phyloP scores from a whole-genome alignment of 2,113 vertebrate genomes.

The Nasalis larvatus region DNA sequence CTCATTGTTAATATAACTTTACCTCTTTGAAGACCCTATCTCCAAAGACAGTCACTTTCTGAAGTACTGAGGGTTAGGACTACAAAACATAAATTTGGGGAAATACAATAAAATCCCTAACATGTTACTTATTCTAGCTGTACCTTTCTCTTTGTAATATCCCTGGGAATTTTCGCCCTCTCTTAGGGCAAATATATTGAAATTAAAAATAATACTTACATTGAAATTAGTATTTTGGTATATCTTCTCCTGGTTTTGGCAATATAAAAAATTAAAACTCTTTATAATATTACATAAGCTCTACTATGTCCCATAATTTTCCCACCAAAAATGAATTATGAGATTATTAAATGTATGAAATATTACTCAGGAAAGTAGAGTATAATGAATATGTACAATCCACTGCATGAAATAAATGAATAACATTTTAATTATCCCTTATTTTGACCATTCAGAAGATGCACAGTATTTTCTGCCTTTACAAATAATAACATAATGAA shows the following conservation, averaged over 20 bases:
- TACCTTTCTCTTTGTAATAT: background rate
- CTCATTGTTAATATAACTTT: background rate
- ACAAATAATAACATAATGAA: background rate
- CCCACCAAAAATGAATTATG: background rate
- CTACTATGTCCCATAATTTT: background rate
- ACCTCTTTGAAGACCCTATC: background rate
- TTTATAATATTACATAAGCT: background rate
- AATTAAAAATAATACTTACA: background rate
- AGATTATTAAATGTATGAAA: background rate
- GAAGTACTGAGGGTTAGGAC: background rate
- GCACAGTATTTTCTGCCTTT: background rate
- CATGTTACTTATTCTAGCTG: background rate
- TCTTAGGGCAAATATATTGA: background rate
- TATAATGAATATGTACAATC: background rate
- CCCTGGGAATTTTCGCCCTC: background rate
- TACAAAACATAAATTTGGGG: background rate
- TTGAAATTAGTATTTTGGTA: background rate
- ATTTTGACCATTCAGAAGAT: background rate
- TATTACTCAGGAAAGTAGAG: background rate
- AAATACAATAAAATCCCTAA: background rate
- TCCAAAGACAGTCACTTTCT: background rate
- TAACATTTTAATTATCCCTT: background rate
- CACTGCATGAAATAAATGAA: background rate
- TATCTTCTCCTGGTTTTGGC: background rate
- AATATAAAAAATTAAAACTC: background rate